Base-by-base conservation (phyloP, 2,797 vertebrate species). In the Fratercula arctica region DNA sequence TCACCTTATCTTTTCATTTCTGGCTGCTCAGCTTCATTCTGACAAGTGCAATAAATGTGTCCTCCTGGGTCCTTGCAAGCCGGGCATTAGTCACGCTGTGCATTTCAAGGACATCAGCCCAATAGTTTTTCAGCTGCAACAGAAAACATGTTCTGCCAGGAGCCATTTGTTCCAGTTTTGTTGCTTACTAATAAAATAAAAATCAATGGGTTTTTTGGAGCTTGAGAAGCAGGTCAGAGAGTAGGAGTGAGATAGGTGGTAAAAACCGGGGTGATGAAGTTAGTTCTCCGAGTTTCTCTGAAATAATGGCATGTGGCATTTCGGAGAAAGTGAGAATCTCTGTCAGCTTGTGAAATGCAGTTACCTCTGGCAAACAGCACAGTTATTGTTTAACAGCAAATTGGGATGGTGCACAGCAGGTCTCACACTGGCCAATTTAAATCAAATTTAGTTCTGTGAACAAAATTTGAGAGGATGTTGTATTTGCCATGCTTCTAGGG, bases 41-140 rank as follows among this genome's bases (percentile, higher is more conserved):
- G 96, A 96, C 96, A 96, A 94, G 85, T 28, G 19, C 94, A 96
- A 92, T 96, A 90, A 96, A 97, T 92, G 95, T 81, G 87, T 94
- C 85, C 90, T 94, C 93, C 85, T 69, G 92, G 92, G 82, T 91
- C 90, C 90, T 91, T 95, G 96, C 89, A 73, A 81, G 90, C 82
- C 11, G 18, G 94, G 94, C 90, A 94, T 97, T 96, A 96, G 96
- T 97, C 94, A 96, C 91, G 75, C 73, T 67, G 81, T 90, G 85
- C 89, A 45, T 94, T 97, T 94, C 96, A 96, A 97, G 96, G 96
- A 93, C 96, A 95, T 94, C 85, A 84, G 85, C 64, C 94, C 2
- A 5, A 87, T 93, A 81, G 87, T 83, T 96, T 96, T 96, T 84
- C 94, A 94, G 93, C 96, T 96, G 84, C 80, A 95, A 96, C 59